Percentiles rank a stretch among this genome's conserved stretches.
These are phyloP conservation scores for Corythucha ciliata DNA, from an alignment of 2,888 invertebrate species.

Conservation along the genomic window DNA sequence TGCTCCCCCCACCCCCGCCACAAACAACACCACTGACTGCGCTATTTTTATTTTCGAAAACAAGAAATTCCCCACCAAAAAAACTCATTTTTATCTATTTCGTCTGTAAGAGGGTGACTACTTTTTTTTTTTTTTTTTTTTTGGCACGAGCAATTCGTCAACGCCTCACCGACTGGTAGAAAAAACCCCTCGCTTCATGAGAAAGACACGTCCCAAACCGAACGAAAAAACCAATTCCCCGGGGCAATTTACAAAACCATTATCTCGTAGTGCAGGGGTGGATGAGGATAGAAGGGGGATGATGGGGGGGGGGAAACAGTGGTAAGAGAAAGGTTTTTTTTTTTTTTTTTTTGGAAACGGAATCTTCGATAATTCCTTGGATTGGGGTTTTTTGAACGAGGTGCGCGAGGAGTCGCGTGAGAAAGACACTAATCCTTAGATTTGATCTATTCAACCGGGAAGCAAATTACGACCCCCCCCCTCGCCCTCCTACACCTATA, in stretches of 20 bases:
- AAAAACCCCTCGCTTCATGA: no score
- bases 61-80: background rate
- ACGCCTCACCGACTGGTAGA: background rate
- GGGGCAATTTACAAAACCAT: slow-evolving; percentile 24
- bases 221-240: slow-evolving; percentile 22
- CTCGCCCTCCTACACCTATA: no score
- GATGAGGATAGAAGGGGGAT: background rate
- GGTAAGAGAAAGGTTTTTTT: slow-evolving; percentile 2
- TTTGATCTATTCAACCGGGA: no score
- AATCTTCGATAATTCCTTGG: slow-evolving; percentile 9
- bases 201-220: slow-evolving; percentile 22
- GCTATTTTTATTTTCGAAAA: slow-evolving; percentile 5
- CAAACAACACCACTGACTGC: no score
- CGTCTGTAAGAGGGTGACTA: background rate
- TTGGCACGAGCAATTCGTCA: no score
- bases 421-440: slow-evolving; percentile 16
- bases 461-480: no score
- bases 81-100: background rate
- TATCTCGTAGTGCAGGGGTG: slow-evolving; percentile 8
- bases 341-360: background rate
- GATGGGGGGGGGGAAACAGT: background rate
- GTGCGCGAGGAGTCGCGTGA: slow-evolving; percentile 20
- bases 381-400: no score
- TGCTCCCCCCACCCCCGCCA: no score
- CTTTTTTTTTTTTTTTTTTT: slow-evolving; percentile 7